Evolutionary conservation across 2,113 vertebrate genomes (phyloP), one percentile per base, ranked within the genome.

Genomic region (Dipodomys stephensi): DNA sequence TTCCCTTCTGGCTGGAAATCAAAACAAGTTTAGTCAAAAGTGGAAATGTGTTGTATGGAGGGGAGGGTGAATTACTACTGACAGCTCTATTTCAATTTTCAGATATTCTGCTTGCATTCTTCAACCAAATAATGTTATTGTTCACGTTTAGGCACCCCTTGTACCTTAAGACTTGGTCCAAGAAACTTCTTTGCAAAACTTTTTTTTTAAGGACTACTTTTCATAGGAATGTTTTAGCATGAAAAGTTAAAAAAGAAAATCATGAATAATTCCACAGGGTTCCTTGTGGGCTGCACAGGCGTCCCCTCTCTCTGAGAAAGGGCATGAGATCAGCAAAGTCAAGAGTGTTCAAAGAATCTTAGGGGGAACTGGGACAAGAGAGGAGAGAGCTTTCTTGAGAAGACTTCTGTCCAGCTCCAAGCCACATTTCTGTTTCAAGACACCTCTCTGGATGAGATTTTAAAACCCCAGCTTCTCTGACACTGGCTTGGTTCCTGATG

Each of bases 1-100:
- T 98, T 98, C 92, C 96, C 97, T 96, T 98, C 98, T 98, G 98
- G 96, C 97, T 97, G 97, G 94, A 94, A 98, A 98, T 98, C 98
- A 98, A 98, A 98, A 97, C 97, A 98, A 97, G 96, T 98, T 98
- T 97, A 97, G 95, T 95, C 95, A 98, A 96, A 97, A 98, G 93
- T 98, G 97, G 97, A 97, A 98, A 97, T 96, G 94, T 97, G 93
- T 90, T 1, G 8, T 90, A 92, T 82, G 74, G 87, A 82, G 78
- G 95, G 81, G 92, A 78, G 80, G 87, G 81, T 88, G 79, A 94
- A 97, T 98, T 96, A 94, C 92, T 96, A 87, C 77, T 97, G 97
- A 98, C 97, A 98, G 94, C 87, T 96, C 90, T 95, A 96, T 97
- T 98, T 98, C 96, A 95, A 97, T 94, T 97, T 97, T 96, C 96